These are phyloP conservation scores for Blastobasis adustella DNA, from an alignment of 2,888 invertebrate species.

Conservation along the genomic window DNA sequence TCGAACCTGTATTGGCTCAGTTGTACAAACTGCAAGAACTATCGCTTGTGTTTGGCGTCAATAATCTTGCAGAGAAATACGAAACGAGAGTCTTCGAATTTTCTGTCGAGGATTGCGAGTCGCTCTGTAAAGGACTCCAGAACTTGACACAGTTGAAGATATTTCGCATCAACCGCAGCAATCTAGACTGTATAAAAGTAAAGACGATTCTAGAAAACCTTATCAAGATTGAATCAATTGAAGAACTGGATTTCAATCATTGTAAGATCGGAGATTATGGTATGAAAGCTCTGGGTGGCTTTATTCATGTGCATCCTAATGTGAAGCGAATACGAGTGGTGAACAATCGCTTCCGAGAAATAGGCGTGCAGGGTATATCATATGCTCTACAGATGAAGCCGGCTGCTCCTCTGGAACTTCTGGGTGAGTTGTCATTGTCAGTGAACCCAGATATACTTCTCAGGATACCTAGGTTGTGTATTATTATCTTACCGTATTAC, in stretches of 20 bases:
- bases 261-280: constrained; percentile 78
- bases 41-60: constrained; percentile 53
- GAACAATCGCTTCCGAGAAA: constrained; percentile 72
- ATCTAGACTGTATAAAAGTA: constrained; percentile 73
- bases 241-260: constrained; percentile 78
- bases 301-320: constrained; percentile 60
- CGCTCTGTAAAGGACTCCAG: constrained; percentile 69
- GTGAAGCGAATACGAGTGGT: constrained; percentile 66
- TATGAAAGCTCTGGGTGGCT: constrained; percentile 77
- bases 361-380: constrained; percentile 70
- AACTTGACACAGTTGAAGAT: constrained; percentile 59
- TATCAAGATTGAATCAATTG: constrained; percentile 63
- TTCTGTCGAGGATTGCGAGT: constrained; percentile 73
- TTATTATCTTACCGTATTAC: too few relatives aligned
- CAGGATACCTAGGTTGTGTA: too few relatives aligned
- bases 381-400: constrained; percentile 68
- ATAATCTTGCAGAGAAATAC: constrained; percentile 68
- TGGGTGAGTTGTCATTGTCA: constrained; percentile 32
- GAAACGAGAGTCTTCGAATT: constrained; percentile 76
- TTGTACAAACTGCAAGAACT: constrained; percentile 72
- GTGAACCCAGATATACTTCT: too few relatives aligned
- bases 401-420: constrained; percentile 58
- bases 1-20: constrained; percentile 66
- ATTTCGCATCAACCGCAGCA: constrained; percentile 76
- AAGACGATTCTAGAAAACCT: constrained; percentile 74